Evolutionary conservation across 2,797 vertebrate genomes (phyloP), one percentile per base, ranked within the genome.

Genomic region (Psittacula echo): DNA sequence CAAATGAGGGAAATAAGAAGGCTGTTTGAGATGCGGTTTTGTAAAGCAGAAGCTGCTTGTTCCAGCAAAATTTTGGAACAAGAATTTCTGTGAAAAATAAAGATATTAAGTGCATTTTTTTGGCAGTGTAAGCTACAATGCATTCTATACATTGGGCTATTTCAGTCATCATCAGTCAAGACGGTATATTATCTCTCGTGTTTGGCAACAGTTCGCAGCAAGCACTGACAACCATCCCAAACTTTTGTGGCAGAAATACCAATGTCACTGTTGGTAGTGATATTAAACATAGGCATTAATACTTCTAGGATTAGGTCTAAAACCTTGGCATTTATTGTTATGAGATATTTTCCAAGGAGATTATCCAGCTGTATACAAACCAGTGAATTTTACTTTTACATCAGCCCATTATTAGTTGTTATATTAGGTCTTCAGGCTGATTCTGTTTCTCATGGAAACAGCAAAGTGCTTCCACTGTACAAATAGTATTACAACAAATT

Each of bases 201-300:
- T 91, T 51, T 30, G 66, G n/a, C 32, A 87, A 37, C 53, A 78
- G 5, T 12, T 7, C 67, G n/a, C 71, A 81, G 82, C 45, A 47
- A 78, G 64, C 34, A 37, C 24, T 64, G 51, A 50, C 44, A 14
- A 1, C 1, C 6, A 3, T 61, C 50, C n/a, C 48, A 60, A 30
- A 89, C n/a, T 90, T 75, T 62, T 66, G 39, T 92, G 41, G 47
- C 66, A 93, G 58, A 81, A 96, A 62, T 54, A 60, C 58, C 32
- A 9, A 7, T 1, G 1, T 39, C 11, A n/a, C 19, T 76, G 4
- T 54, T 70, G 24, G 14, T 58, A 41, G 22, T 47, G 29, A 70
- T 87, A 70, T 67, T 79, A 72, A 29, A 8, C 42, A 34, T 30
- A 7, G 10, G 29, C 44, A 76, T 72, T 86, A 86, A 42, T 70